Base-by-base conservation (phyloP, 92 coral and sea anemone genomes). In the Epizoanthus rinbou region DNA sequence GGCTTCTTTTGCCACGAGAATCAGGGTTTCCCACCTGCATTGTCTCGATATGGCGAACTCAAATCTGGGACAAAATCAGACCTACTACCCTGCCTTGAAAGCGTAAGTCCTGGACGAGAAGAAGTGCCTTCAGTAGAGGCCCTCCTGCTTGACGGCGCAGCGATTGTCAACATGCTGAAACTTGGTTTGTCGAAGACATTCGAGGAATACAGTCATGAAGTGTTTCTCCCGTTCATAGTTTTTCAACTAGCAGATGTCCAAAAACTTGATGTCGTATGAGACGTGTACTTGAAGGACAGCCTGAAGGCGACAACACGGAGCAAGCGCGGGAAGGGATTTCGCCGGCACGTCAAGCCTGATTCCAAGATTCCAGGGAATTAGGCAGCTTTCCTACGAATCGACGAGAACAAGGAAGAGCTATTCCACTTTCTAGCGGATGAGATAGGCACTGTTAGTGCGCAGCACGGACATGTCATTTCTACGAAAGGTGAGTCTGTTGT, bases 171-270 rank as follows among this genome's bases (percentile, higher is more conserved):
- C 71, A 92, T 90, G 92, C 84, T 88, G 50, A 90, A 83, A 76
- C 97, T 94, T 70, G 92, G 94, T 31, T 28, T 90, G 28, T 86
- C 86, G 4, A 86, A 45, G 88, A 93, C 88, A 59, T 92, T 93
- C 52, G 72, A 90, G 50, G 94, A 90, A 66, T 88, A 88, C 84
- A 84, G 90, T 23, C 78, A 80, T 74, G 11, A 39, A 6, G 89
- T 88, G 9, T 90, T 88, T 60, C 89, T 88, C 60, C 92, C 94
- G 16, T 71, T 60, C 74, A 78, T 90, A 39, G 73, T 37, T 57
- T 18, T 69, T 18, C 86, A 80, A 45, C 64, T 85, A 0, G 43
- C 19, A 10, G 57, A 81, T 69, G 92, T 80, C 67, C 39, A 85
- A 4, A 66, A 83, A 69, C 84, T 89, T 9, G 89, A 80, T 80